Evolutionary conservation across 2,797 vertebrate genomes (phyloP), one percentile per base, ranked within the genome.

Genomic region (Labeo calbasu): DNA sequence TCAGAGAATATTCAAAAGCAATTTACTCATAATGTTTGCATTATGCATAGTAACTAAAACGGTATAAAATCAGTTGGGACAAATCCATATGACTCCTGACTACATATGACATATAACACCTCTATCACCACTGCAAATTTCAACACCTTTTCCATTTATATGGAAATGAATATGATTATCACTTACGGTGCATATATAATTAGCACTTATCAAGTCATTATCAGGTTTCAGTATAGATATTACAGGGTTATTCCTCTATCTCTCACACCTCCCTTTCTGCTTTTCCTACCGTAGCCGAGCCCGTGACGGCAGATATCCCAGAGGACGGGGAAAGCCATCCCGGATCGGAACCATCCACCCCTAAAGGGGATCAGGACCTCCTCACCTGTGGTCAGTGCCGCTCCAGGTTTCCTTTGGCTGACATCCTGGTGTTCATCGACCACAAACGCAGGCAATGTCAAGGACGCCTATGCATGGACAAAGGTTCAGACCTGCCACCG

Each of bases 391-490:
- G 98, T 94, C 98, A 98, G 95, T 99, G 98, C 95, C 97, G 98
- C 96, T 96, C 97, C 94, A 97, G 97, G 93, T 99, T 99, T 95
- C 97, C 97, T 81, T 94, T 99, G 94, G 97, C 97, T 77, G 97
- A 99, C 94, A 99, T 99, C 95, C 96, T 99, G 93, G 95, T 99
- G 94, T 99, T 99, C 96, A 99, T 99, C 87, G 97, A 99, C 94
- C 98, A 99, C 96, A 99, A 99, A 94, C 95, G 97, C 95, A 97
- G 97, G 95, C 97, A 98, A 96, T 99, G 98, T 96, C 96, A 97
- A 90, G 96, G 96, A 89, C 93, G 94, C 92, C 95, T 97, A 91
- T 98, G 97, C 91, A 91, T 91, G 94, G 97, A 98, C 95, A 99
- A 99, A 94, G 95, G 95, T 92, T 93, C 96, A 94, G 96, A 98